Evolutionary conservation across 2,113 vertebrate genomes (phyloP).

Genomic region (Garra rufa): DNA sequence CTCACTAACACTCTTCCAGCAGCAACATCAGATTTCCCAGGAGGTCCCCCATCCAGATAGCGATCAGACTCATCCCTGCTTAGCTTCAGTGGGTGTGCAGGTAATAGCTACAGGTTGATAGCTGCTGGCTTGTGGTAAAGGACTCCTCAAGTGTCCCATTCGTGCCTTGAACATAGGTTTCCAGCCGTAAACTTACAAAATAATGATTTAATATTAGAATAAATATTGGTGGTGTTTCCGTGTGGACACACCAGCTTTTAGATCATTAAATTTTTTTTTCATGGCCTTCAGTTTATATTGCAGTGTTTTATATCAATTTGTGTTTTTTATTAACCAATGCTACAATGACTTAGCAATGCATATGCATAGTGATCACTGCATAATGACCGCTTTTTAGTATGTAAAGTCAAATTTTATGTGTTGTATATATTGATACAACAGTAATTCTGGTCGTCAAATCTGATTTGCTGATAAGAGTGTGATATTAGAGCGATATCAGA

Average conservation of each 20-base stretch:
- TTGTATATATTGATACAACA: too few species aligned
- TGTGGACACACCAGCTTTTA: not conserved
- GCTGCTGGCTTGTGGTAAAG: not conserved
- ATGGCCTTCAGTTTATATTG: not conserved
- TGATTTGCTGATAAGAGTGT: too few species aligned
- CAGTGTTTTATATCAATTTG: not conserved
- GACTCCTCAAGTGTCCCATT: not conserved
- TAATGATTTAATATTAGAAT: too few species aligned
- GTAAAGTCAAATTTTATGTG: too few species aligned
- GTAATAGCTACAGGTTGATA: not conserved
- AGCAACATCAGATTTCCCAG: conserved; percentile 14
- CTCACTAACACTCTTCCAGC: not conserved
- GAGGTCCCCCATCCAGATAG: not conserved
- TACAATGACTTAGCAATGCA: not conserved
- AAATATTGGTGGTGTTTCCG: not conserved
- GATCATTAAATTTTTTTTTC: not conserved
- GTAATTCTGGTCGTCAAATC: too few species aligned
- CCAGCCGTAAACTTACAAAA: not conserved
- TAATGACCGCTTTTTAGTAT: too few species aligned
- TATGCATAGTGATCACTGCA: too few species aligned
- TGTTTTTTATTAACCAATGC: not conserved
- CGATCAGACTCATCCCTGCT: not conserved
- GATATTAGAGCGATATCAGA: too few species aligned
- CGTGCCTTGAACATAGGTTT: not conserved
- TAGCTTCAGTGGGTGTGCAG: not conserved